Evolutionary conservation across 1,140 invertebrate genomes (phyloP).

Genomic region (Pseudobourletiella spinata): DNA sequence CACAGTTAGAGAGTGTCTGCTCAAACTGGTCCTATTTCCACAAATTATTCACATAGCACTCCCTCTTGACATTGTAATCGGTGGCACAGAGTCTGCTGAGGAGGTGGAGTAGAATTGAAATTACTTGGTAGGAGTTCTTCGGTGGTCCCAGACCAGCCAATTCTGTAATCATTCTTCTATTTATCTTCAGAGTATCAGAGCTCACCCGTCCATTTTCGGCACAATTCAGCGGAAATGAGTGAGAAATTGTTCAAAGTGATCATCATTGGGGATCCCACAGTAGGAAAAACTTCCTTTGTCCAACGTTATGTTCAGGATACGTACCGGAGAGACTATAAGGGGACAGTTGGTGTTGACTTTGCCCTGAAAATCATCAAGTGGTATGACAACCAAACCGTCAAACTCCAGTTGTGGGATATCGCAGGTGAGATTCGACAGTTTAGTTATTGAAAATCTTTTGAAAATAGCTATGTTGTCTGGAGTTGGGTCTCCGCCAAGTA

Average conservation of each 20-base stretch:
- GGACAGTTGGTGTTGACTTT: slow-evolving; percentile 52
- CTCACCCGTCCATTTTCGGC: background rate
- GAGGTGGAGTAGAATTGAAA: too few relatives aligned
- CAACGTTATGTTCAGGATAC: slow-evolving; percentile 46
- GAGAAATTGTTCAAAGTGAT: slow-evolving; percentile 49
- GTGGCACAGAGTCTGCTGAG: too few relatives aligned
- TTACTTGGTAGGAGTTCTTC: too few relatives aligned
- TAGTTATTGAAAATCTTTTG: background rate
- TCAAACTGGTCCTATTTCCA: too few relatives aligned
- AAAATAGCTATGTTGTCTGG: too few relatives aligned
- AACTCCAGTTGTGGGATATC: slow-evolving; percentile 54
- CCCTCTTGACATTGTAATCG: too few relatives aligned
- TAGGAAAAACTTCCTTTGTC: slow-evolving; percentile 48
- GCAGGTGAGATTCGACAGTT: slow-evolving; percentile 39
- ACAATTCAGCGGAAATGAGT: slow-evolving; percentile 23
- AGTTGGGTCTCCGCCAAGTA: too few relatives aligned
- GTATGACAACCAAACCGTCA: slow-evolving; percentile 48
- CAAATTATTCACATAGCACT: too few relatives aligned
- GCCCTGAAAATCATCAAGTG: slow-evolving; percentile 52
- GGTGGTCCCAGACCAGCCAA: too few relatives aligned
- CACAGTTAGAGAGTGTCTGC: too few relatives aligned
- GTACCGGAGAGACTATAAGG: slow-evolving; percentile 46
- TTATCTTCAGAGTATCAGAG: background rate
- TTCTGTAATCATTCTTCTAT: too few relatives aligned
- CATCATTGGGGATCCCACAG: slow-evolving; percentile 48